A percentile compares a stretch with the other conserved stretches of the same genome.
Conservation (phyloP, 2,888 invertebrate genomes). For the Chelonus formosanus region DNA sequence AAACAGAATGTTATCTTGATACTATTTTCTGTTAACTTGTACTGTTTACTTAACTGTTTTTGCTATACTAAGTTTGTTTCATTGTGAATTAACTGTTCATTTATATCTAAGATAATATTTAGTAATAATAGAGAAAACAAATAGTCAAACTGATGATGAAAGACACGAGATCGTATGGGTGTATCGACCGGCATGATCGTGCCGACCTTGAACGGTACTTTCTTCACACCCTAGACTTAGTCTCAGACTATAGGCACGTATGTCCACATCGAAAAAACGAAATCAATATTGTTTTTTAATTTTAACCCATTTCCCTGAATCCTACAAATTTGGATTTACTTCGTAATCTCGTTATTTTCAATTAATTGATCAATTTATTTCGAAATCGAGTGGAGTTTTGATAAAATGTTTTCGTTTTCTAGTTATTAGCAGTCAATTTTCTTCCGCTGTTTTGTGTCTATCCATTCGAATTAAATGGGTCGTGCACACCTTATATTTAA, state of each 20-base stretch:
- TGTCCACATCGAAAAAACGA: too few species aligned
- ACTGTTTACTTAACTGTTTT: too few species aligned
- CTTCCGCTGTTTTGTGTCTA: background rate
- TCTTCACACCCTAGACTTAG: constrained; percentile 40
- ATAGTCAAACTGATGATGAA: constrained; percentile 14
- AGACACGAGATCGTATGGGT: constrained; percentile 29
- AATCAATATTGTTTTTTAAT: too few species aligned
- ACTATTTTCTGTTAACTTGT: too few species aligned
- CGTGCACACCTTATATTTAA: background rate
- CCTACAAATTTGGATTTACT: too few species aligned
- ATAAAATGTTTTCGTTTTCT: background rate
- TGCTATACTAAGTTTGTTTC: background rate
- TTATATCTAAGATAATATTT: background rate
- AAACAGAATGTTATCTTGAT: too few species aligned
- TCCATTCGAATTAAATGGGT: constrained; percentile 14
- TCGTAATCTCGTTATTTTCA: too few species aligned
- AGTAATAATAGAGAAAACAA: constrained; percentile 9
- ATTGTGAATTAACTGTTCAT: background rate
- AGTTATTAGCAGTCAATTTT: background rate
- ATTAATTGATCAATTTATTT: too few species aligned
- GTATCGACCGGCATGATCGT: constrained; percentile 42
- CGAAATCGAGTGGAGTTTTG: background rate
- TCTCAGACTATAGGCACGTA: too few species aligned
- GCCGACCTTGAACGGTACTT: constrained; percentile 53
- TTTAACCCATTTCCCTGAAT: too few species aligned